A percentile compares a stretch with the other conserved stretches of the same genome.
phyloP scores from a whole-genome alignment of 2,888 invertebrate genomes.

The Morpho deidamia region DNA sequence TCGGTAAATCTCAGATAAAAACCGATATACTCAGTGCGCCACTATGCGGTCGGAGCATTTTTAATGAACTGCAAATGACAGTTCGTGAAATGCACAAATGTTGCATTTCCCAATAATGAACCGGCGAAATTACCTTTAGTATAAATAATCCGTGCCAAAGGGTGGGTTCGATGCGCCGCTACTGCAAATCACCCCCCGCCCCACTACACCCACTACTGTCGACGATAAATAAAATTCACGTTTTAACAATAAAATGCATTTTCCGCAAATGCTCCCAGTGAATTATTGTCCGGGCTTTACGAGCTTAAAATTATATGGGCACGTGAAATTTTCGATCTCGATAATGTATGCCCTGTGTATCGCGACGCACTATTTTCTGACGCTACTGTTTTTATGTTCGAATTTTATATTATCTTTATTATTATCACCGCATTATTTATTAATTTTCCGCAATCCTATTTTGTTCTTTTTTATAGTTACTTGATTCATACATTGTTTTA shows the following conservation, averaged over 20 bases:
- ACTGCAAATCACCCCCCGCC: slow-evolving; percentile 69
- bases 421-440: slow-evolving; percentile 22
- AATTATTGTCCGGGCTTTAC: slow-evolving; percentile 75
- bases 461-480: neutral
- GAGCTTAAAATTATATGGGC: slow-evolving; percentile 78
- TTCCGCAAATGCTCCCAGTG: slow-evolving; percentile 77
- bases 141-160: slow-evolving; percentile 76
- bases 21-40: slow-evolving; percentile 17
- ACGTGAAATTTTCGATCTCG: slow-evolving; percentile 77
- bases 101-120: slow-evolving; percentile 75
- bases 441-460: slow-evolving; percentile 9
- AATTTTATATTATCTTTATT: slow-evolving; percentile 30
- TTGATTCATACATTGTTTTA: neutral
- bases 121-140: slow-evolving; percentile 74
- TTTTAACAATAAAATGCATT: slow-evolving; percentile 79
- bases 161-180: slow-evolving; percentile 48
- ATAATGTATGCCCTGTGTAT: slow-evolving; percentile 59
- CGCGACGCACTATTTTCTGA: slow-evolving; percentile 60
- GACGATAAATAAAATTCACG: slow-evolving; percentile 78
- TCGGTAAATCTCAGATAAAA: slow-evolving; percentile 23
- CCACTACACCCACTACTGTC: slow-evolving; percentile 56
- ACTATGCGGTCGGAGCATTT: slow-evolving; percentile 35
- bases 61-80: slow-evolving; percentile 73
- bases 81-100: slow-evolving; percentile 67
- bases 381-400: slow-evolving; percentile 34